Evolutionary conservation across 1,140 invertebrate genomes (phyloP).

Genomic region (Leptoteleia sp.): DNA sequence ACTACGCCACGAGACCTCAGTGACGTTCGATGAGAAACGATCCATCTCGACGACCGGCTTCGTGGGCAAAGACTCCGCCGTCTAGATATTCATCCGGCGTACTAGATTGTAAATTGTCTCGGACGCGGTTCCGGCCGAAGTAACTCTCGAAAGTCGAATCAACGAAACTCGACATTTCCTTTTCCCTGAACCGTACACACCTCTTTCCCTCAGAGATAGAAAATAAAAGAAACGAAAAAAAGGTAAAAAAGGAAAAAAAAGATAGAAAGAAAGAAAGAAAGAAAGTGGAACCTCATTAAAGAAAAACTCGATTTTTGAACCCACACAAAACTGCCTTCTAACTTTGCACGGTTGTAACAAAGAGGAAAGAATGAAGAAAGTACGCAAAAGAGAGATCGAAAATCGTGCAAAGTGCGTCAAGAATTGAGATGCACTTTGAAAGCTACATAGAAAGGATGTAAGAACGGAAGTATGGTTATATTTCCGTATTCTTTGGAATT

Average conservation of each 20-base stretch:
- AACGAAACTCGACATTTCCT: constrained; percentile 50
- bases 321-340: constrained; percentile 50
- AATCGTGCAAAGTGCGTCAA: constrained; percentile 35
- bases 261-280: constrained; percentile 8
- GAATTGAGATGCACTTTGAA: constrained; percentile 18
- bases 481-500: background rate
- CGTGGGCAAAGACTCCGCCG: constrained; percentile 91
- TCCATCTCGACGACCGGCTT: constrained; percentile 90
- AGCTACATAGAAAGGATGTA: constrained; percentile 7
- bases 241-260: background rate
- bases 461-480: too few relatives aligned
- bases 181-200: constrained; percentile 1
- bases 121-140: constrained; percentile 39
- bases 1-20: constrained; percentile 87
- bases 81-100: constrained; percentile 85
- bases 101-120: constrained; percentile 81
- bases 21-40: constrained; percentile 89
- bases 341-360: constrained; percentile 33
- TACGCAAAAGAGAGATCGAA: background rate
- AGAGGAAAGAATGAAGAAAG: background rate
- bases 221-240: background rate
- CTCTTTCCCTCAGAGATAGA: too few relatives aligned
- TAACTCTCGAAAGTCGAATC: constrained; percentile 45
- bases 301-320: constrained; percentile 14
- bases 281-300: constrained; percentile 6